These are phyloP conservation scores for Caenorhabditis briggsae DNA, from an alignment of 1,140 invertebrate species.

Conservation along the genomic window DNA sequence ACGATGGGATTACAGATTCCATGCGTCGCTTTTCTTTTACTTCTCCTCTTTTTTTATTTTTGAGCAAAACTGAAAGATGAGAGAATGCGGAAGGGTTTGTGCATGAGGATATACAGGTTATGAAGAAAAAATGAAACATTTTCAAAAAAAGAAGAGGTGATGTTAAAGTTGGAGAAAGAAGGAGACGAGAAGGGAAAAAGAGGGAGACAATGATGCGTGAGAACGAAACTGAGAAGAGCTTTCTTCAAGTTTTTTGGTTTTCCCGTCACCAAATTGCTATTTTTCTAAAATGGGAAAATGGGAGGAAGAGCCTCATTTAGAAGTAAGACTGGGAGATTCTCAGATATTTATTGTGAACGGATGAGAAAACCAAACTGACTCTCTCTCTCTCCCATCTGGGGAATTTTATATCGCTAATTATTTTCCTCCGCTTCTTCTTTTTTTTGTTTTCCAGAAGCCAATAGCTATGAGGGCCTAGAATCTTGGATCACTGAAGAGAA, in stretches of 20 bases:
- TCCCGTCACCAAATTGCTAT: conserved; percentile 45
- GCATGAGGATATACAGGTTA: neutral
- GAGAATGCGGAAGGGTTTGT: neutral
- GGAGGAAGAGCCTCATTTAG: neutral
- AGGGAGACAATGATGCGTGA: conserved; percentile 47
- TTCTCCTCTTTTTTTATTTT: conserved; percentile 1
- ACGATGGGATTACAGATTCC: conserved; percentile 35
- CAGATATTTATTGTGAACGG: neutral
- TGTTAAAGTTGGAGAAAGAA: neutral
- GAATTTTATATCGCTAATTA: neutral
- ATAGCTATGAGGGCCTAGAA: neutral
- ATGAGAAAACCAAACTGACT: neutral
- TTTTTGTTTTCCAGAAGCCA: neutral
- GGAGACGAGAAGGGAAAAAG: neutral
- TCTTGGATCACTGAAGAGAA: conserved; percentile 9
- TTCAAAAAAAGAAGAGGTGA: neutral
- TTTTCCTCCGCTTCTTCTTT: neutral
- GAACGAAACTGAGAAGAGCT: conserved; percentile 45
- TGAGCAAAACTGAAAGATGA: neutral
- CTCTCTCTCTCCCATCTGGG: neutral
- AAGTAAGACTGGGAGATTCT: too few relatives aligned
- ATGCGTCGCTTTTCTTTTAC: conserved; percentile 10
- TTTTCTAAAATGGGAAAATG: conserved; percentile 15
- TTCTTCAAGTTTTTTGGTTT: conserved; percentile 45
- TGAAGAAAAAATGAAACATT: neutral